Conservation (phyloP, 2,888 invertebrate species). For the Folsomia manolachei region DNA sequence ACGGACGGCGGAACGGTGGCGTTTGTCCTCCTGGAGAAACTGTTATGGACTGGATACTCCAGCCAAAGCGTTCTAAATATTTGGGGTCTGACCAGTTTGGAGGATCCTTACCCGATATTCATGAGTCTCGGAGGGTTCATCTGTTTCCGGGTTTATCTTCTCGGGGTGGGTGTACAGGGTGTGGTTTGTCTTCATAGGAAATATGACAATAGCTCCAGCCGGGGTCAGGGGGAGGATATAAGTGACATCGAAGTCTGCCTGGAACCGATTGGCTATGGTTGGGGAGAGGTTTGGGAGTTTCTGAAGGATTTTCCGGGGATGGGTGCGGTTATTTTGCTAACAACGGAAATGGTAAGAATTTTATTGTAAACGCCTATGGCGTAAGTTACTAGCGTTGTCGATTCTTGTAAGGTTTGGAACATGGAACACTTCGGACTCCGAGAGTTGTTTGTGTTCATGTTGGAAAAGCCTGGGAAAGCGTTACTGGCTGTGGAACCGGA, state of each 20-base stretch:
- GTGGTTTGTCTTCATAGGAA: conserved; percentile 27
- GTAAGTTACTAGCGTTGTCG: conserved; percentile 1
- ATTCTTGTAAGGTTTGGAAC: conserved; percentile 42
- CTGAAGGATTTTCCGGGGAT: conserved; percentile 37
- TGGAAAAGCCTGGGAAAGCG: conserved; percentile 19
- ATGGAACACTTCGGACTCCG: conserved; percentile 25
- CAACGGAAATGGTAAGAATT: conserved; percentile 29
- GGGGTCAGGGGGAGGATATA: conserved; percentile 18
- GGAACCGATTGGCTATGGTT: conserved; percentile 34
- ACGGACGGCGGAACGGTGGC: conserved; percentile 5
- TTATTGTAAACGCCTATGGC: background rate
- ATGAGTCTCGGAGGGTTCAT: conserved; percentile 23
- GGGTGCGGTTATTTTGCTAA: conserved; percentile 29
- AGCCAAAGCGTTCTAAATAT: background rate
- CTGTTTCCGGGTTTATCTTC: conserved; percentile 33
- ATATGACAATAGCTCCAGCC: conserved; percentile 14
- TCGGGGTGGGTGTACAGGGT: conserved; percentile 29
- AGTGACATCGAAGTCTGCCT: conserved; percentile 28
- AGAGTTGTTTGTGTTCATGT: conserved; percentile 22
- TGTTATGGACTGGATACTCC: background rate
- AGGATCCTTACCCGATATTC: background rate
- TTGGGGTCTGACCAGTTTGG: background rate
- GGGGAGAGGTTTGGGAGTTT: conserved; percentile 28
- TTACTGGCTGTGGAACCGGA: conserved; percentile 7
- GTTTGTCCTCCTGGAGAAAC: conserved; percentile 2